These are phyloP conservation scores for Cyphomyrmex costatus DNA, from an alignment of 1,140 invertebrate genomes.

Conservation along the genomic window DNA sequence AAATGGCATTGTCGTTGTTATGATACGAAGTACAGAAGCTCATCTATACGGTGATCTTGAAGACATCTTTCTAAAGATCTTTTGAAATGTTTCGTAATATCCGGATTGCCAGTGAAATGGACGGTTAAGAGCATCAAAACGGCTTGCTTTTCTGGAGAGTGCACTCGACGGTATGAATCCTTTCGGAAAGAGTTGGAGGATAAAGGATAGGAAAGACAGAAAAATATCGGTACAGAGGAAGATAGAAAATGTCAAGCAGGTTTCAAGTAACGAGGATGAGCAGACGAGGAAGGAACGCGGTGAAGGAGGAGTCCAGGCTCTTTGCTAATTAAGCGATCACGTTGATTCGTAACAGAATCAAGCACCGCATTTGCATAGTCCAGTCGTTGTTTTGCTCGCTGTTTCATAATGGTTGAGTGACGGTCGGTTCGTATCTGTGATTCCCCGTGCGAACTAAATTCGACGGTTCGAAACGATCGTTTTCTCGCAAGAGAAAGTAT, in stretches of 20 bases:
- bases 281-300: conserved; percentile 10
- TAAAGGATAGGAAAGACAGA: conserved; percentile 36
- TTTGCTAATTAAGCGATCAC: conserved; percentile 77
- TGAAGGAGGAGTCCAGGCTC: conserved; percentile 38
- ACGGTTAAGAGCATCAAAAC: conserved; percentile 72
- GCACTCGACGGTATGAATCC: conserved; percentile 65
- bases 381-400: conserved; percentile 58
- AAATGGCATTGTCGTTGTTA: not conserved
- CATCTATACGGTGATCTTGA: conserved; percentile 47
- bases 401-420: conserved; percentile 58
- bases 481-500: not conserved
- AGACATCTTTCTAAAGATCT: conserved; percentile 50
- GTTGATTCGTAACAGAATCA: conserved; percentile 73
- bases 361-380: conserved; percentile 71
- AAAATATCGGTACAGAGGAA: conserved; percentile 24
- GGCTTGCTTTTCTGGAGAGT: conserved; percentile 64
- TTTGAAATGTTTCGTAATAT: conserved; percentile 71
- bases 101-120: conserved; percentile 72
- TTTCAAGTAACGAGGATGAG: conserved; percentile 56
- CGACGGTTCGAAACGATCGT: not conserved
- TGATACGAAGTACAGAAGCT: conserved; percentile 15
- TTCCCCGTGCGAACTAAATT: conserved; percentile 42
- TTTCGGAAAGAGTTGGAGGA: conserved; percentile 56
- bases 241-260: conserved; percentile 16
- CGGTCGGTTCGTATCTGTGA: not conserved